Percentiles rank a stretch among this genome's conserved stretches.
Evolutionary conservation across 2,888 invertebrate species (phyloP).

Genomic region (Camptogramma bilineatum): DNA sequence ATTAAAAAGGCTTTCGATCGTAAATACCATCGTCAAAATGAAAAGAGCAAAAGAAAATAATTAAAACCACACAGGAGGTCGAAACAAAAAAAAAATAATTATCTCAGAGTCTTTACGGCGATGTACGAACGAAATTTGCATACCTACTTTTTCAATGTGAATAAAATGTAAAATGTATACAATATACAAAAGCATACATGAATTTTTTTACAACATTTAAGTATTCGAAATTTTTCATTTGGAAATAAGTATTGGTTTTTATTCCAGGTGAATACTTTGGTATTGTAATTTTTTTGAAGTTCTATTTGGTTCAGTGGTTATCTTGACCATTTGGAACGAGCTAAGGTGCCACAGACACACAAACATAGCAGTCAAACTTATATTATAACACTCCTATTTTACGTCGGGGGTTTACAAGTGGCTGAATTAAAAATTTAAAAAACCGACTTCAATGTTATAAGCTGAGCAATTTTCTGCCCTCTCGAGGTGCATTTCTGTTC

Average conservation of each 20-base stretch:
- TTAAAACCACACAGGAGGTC: constrained; percentile 23
- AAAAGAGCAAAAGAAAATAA: constrained; percentile 24
- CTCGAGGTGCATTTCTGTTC: too few relatives aligned
- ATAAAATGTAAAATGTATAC: constrained; percentile 1
- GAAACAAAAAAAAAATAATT: constrained; percentile 20
- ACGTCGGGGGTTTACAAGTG: too few relatives aligned
- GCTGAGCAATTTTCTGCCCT: too few relatives aligned
- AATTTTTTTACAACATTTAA: background rate
- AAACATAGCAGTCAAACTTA: too few relatives aligned
- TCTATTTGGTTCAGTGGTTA: too few relatives aligned
- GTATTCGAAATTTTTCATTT: background rate
- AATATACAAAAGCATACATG: background rate
- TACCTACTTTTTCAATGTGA: constrained; percentile 12
- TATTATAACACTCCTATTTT: too few relatives aligned
- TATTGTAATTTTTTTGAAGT: too few relatives aligned
- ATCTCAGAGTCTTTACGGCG: constrained; percentile 17
- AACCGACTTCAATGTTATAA: too few relatives aligned
- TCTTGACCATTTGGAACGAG: too few relatives aligned
- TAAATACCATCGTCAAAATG: constrained; percentile 21
- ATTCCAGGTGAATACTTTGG: too few relatives aligned
- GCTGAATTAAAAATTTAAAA: too few relatives aligned
- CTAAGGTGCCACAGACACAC: too few relatives aligned
- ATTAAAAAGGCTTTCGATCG: constrained; percentile 24
- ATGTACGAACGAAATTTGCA: constrained; percentile 20
- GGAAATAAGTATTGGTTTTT: background rate